Base-by-base conservation (phyloP, 2,113 vertebrate genomes). In the Protobothrops flavoviridis region DNA sequence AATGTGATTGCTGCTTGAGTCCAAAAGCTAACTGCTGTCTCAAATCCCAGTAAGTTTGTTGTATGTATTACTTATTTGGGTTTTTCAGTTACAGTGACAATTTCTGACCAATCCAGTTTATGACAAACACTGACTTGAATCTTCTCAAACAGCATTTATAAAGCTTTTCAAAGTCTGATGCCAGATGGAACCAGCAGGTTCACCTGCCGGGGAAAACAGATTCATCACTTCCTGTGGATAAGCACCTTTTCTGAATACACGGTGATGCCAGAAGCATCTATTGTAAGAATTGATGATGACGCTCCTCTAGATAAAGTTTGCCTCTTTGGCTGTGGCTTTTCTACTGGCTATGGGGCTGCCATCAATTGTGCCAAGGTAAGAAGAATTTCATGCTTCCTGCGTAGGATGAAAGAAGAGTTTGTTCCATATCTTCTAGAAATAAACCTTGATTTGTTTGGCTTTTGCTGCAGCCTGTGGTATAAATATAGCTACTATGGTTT, bases 171-270 rank as follows among this genome's bases (percentile, higher is more conserved):
- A 86, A 93, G 55, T 52, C 87, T 97, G 85, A 97, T 98, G 97
- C 95, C 97, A 0, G 92, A 95, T 29, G 90, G 93, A 26, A 98
- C 97, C 4, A 97, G 97, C 93, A 97, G 98, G 33, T 97, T 99
- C 24, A 97, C 96, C 4, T 99, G 98, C 94, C 98, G 95, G 93
- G 98, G 98, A 2, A 97, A 98, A 94, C 96, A 94, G 45, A 69
- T 99, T 52, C 93, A 98, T 57, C 98, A 98, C 92, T 98, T 98
- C 64, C 48, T 98, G 94, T 98, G 98, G 91, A 96, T 96, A 94
- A 98, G 98, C 90, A 98, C 98, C 69, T 99, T 99, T 95, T 97
- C 98, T 0, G 96, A 99, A 94, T 99, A 98, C 97, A 98, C 98
- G 0, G 98, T 99, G 43, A 6, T 99, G 2, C 96, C 98, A 0